Percentiles rank a stretch among this genome's conserved stretches.
phyloP scores from a whole-genome alignment of 2,888 invertebrate species.

The Amblyjoppa proteus region DNA sequence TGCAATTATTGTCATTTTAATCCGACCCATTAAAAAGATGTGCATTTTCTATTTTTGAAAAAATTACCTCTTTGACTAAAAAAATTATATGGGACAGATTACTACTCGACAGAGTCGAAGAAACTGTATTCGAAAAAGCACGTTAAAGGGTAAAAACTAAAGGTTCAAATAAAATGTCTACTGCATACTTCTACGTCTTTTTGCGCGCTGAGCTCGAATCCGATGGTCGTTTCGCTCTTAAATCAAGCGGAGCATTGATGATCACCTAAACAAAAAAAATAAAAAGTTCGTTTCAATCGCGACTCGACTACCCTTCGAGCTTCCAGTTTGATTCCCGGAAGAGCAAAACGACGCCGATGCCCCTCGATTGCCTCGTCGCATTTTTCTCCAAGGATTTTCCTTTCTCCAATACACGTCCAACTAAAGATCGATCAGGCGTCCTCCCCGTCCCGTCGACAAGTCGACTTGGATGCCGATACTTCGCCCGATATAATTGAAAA shows the following conservation, averaged over 20 bases:
- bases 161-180: background rate
- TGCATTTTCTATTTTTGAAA: too few relatives aligned
- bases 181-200: background rate
- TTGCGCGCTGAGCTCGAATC: background rate
- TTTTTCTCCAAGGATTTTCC: too few relatives aligned
- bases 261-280: background rate
- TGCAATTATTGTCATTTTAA: too few relatives aligned
- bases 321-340: background rate
- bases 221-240: background rate
- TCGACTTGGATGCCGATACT: background rate
- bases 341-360: too few relatives aligned
- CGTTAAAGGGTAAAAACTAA: background rate
- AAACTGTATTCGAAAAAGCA: background rate
- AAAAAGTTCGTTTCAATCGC: background rate
- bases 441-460: background rate
- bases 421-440: background rate
- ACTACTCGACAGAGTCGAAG: background rate
- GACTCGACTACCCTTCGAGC: background rate
- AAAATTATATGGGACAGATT: background rate
- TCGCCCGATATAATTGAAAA: constrained; percentile 7
- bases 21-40: too few relatives aligned
- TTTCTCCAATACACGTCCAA: background rate
- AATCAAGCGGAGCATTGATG: background rate
- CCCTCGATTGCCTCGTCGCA: too few relatives aligned
- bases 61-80: too few relatives aligned